A percentile compares a stretch with the other conserved stretches of the same genome.
These are phyloP conservation scores for Lepisosteus osseus DNA, from an alignment of 2,113 vertebrate genomes.

Conservation along the genomic window DNA sequence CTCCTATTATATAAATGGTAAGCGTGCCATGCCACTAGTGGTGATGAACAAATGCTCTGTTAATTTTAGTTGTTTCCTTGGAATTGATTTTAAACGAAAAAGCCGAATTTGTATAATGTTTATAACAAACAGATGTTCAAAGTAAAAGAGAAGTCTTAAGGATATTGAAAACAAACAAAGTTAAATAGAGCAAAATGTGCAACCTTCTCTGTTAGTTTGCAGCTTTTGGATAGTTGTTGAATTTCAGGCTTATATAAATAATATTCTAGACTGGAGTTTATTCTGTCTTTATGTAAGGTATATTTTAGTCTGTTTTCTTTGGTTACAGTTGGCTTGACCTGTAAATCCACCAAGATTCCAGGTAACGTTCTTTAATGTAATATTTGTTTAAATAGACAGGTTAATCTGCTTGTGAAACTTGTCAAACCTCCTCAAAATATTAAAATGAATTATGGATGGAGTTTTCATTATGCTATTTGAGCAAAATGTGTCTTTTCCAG, in stretches of 20 bases:
- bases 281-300: not conserved
- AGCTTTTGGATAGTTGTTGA: too few relatives aligned
- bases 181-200: too few relatives aligned
- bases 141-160: too few relatives aligned
- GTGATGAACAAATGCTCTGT: too few relatives aligned
- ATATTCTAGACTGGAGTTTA: not conserved
- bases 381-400: not conserved
- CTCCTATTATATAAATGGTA: conserved; percentile 98
- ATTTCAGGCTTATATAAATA: not conserved
- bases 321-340: not conserved
- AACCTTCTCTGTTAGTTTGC: too few relatives aligned
- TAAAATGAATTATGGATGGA: not conserved
- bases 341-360: conserved; percentile 1
- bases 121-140: too few relatives aligned
- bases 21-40: conserved; percentile 30
- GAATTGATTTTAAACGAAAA: too few relatives aligned
- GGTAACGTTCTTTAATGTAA: not conserved
- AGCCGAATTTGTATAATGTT: too few relatives aligned
- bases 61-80: too few relatives aligned
- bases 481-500: conserved; percentile 50
- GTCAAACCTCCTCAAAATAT: not conserved
- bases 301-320: not conserved
- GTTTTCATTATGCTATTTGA: not conserved
- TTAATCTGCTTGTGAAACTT: not conserved
- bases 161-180: too few relatives aligned